Conservation (phyloP, 2,888 invertebrate species). For the Leucophora obtusa region DNA sequence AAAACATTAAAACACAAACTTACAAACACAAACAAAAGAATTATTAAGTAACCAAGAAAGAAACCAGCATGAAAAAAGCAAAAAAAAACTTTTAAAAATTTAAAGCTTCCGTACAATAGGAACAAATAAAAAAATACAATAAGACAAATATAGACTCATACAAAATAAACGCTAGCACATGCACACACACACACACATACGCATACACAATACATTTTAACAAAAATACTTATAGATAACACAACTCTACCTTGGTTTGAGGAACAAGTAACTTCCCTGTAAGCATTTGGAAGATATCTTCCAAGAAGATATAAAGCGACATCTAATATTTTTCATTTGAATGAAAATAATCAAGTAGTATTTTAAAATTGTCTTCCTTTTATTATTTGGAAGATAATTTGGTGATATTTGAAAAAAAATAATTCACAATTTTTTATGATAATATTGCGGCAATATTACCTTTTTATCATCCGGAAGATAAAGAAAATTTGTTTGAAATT, state of each 20-base stretch:
- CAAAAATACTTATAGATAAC: neutral
- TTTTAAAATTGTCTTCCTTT: no score
- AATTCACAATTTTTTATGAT: no score
- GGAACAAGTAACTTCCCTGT: neutral
- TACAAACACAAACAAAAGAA: conserved; percentile 51
- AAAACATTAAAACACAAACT: conserved; percentile 17
- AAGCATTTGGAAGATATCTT: no score
- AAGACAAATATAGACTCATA: conserved; percentile 27
- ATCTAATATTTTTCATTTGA: no score
- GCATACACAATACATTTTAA: no score
- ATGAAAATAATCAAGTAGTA: no score
- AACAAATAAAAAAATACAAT: conserved; percentile 36
- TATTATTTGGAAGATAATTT: no score
- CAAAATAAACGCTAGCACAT: neutral
- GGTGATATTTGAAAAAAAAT: no score
- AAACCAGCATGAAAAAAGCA: conserved; percentile 7
- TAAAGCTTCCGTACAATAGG: conserved; percentile 43
- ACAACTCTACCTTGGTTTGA: neutral
- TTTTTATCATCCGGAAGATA: no score
- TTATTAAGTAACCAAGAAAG: conserved; percentile 47
- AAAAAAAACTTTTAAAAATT: neutral
- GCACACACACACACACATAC: neutral
- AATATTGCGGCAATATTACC: no score
- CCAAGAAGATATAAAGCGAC: no score
- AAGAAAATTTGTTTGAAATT: no score